These are phyloP conservation scores for Chloroceryle amazona DNA, from an alignment of 2,797 vertebrate species.

Conservation along the genomic window DNA sequence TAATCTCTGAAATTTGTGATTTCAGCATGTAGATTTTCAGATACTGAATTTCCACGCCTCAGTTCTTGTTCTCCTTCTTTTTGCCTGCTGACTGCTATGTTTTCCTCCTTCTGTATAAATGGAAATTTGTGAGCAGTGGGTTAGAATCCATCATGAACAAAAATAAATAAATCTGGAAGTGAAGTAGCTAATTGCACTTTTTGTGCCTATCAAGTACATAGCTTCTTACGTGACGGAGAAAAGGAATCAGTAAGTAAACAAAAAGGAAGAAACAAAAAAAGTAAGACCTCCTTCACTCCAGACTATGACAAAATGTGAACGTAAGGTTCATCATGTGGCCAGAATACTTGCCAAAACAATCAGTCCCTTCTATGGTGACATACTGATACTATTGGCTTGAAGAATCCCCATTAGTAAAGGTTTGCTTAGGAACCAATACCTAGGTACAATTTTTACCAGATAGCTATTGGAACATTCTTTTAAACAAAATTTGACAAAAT, in stretches of 20 bases:
- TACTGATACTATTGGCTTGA: not conserved
- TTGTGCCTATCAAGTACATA: not conserved
- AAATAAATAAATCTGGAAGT: constrained; percentile 1
- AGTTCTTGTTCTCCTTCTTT: not conserved
- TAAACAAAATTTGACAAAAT: constrained; percentile 9
- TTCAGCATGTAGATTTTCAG: not conserved
- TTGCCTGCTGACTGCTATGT: not conserved
- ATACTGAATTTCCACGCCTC: not conserved
- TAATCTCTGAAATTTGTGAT: not conserved
- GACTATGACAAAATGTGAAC: not conserved
- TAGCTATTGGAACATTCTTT: not conserved
- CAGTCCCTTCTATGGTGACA: not conserved
- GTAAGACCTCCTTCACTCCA: not conserved
- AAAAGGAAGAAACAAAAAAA: constrained; percentile 2
- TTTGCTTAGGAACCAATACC: not conserved
- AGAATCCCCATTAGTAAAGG: not conserved
- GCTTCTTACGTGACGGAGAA: not conserved
- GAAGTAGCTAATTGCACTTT: not conserved
- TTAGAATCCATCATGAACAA: not conserved
- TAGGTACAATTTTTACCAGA: not conserved
- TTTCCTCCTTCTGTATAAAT: not conserved
- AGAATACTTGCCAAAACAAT: not conserved
- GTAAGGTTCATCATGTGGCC: not conserved
- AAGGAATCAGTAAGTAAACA: constrained; percentile 8
- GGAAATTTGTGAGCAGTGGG: not conserved